Evolutionary conservation across 2,888 invertebrate genomes (phyloP), one percentile per base, ranked within the genome.

Genomic region (Panzeria rudis): DNA sequence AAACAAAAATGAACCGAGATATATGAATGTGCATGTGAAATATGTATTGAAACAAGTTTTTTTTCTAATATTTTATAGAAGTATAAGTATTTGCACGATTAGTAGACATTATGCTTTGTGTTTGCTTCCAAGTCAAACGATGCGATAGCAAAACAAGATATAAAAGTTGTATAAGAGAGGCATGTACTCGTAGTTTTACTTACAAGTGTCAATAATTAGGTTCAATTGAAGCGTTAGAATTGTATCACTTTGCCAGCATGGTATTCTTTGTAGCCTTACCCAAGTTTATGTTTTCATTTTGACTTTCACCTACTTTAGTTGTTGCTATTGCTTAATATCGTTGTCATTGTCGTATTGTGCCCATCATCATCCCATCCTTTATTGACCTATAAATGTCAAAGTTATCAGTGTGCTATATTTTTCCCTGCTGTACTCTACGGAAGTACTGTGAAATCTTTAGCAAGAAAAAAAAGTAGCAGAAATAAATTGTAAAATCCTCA

Each of bases 171-270:
- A 29, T 52, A 25, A 11, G 35, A 86, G 89, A 79, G 83, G 59
- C 17, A 25, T 68, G 47, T 47, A 62, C 23, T 13, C 56, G 44
- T 59, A 59, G 47, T 79, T 62, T 75, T 80, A 78, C 76, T 71
- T 72, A 86, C 68, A 86, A 84, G 86, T 89, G 90, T 88, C 89
- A 88, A 89, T 89, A 90, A 89, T 89, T 89, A 88, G 88, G 87
- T 88, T 86, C 79, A 69, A 86, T 83, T 84, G 82, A 76, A 72
- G 80, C 80, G 50, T 73, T 71, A 59, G 61, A 38, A 64, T 80
- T 72, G 56, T 80, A 59, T 59, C 66, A 66, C 25, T 80, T 66
- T 64, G 52, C 62, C 20, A 69, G 41, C 54, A 4, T 71, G 54
- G 25, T 56, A 71, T 71, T 29, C 62, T 69, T 64, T 56, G 23